Evolutionary conservation across 2,888 invertebrate genomes (phyloP).

Genomic region (Ormyrus nitidulus): DNA sequence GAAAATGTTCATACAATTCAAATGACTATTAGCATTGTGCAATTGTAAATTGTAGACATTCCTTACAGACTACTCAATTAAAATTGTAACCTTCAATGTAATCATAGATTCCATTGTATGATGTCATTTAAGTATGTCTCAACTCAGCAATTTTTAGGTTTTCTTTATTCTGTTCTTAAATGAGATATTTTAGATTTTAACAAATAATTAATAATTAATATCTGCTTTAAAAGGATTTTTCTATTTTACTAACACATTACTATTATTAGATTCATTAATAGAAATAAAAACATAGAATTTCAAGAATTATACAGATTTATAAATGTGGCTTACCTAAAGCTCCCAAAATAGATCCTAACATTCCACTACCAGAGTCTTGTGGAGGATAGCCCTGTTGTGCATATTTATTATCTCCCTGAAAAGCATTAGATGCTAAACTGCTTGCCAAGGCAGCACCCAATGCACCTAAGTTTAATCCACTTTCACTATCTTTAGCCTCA

Average conservation of each 20-base stretch:
- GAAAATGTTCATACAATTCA: not conserved
- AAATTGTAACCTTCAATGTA: conserved; percentile 54
- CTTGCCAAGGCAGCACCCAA: conserved; percentile 71
- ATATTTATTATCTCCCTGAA: conserved; percentile 64
- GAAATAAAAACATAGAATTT: conserved; percentile 11
- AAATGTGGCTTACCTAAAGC: conserved; percentile 66
- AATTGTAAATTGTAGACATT: too few species aligned
- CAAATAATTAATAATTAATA: conserved; percentile 1
- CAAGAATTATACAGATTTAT: conserved; percentile 18
- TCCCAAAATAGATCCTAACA: conserved; percentile 71
- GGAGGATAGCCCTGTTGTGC: conserved; percentile 68
- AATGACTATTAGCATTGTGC: not conserved
- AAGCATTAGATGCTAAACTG: conserved; percentile 68
- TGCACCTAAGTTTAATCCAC: conserved; percentile 68
- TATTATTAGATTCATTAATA: not conserved
- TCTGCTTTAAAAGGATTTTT: not conserved
- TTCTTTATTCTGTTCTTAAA: conserved; percentile 1
- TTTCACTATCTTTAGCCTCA: conserved; percentile 66
- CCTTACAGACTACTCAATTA: not conserved
- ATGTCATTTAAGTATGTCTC: conserved; percentile 56
- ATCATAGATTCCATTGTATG: conserved; percentile 57
- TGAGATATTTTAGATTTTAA: not conserved
- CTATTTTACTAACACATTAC: not conserved
- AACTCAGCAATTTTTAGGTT: conserved; percentile 28
- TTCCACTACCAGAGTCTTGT: conserved; percentile 64